Conservation (phyloP, 2,888 invertebrate species). For the Macrosiphum euphorbiae region DNA sequence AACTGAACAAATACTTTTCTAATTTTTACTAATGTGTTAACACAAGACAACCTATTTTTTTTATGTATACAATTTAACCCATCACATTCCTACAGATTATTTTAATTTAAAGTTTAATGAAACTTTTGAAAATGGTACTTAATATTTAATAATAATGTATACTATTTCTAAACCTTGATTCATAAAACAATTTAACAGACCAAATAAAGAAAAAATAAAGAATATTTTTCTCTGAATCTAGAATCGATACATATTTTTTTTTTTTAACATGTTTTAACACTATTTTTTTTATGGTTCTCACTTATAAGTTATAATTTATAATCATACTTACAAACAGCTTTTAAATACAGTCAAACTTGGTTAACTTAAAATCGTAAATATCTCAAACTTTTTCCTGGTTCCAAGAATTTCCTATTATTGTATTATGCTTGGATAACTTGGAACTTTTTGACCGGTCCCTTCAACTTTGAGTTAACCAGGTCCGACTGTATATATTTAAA, state of each 20-base stretch:
- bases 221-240: not conserved
- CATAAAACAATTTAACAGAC: not conserved
- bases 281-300: not conserved
- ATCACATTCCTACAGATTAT: not conserved
- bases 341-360: not conserved
- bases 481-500: not conserved
- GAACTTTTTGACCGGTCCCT: too few relatives aligned
- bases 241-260: not conserved
- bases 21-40: not conserved
- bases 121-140: not conserved
- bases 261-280: too few relatives aligned
- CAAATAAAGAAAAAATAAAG: not conserved
- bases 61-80: not conserved
- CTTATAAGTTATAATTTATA: not conserved
- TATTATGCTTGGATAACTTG: too few relatives aligned
- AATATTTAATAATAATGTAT: not conserved
- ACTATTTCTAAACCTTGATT: not conserved
- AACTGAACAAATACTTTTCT: not conserved
- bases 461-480: too few relatives aligned
- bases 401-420: too few relatives aligned
- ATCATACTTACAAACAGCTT: not conserved
- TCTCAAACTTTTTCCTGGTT: too few relatives aligned
- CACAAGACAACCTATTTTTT: not conserved
- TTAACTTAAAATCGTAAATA: too few relatives aligned
- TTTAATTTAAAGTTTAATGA: not conserved